Conservation (phyloP, 53 echinoderm and acorn worm genomes). For the Luidia sarsii region DNA sequence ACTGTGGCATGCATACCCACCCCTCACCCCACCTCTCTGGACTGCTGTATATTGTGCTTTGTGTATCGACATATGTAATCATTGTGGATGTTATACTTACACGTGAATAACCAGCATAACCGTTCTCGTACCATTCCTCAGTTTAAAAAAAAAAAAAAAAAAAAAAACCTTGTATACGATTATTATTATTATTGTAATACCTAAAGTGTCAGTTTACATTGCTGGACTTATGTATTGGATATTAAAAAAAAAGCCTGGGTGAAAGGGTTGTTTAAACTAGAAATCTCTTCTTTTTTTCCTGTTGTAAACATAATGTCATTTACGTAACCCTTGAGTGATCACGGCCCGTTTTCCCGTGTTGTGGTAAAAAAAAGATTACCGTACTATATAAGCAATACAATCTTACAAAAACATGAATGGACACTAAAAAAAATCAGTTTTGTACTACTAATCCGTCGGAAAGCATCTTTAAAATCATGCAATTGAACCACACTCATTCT, state of each 20-base stretch:
- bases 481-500: too few relatives aligned
- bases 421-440: too few relatives aligned
- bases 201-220: slow-evolving; percentile 35
- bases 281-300: too few relatives aligned
- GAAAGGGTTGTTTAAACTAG: slow-evolving; percentile 52
- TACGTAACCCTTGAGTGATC: too few relatives aligned
- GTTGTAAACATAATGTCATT: too few relatives aligned
- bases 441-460: too few relatives aligned
- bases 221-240: slow-evolving; percentile 54
- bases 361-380: too few relatives aligned
- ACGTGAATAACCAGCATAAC: slow-evolving; percentile 24
- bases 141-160: neutral
- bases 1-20: neutral
- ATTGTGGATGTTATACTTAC: slow-evolving; percentile 18
- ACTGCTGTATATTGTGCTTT: slow-evolving; percentile 49
- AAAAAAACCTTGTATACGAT: slow-evolving; percentile 33
- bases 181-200: slow-evolving; percentile 27
- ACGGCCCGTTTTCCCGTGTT: too few relatives aligned
- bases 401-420: too few relatives aligned
- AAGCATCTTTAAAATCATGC: too few relatives aligned
- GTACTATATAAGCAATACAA: too few relatives aligned
- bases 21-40: neutral
- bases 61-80: slow-evolving; percentile 38
- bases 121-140: slow-evolving; percentile 52
- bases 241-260: slow-evolving; percentile 39